These are phyloP conservation scores for Steatornis caripensis DNA, from an alignment of 2,113 vertebrate species.

Conservation along the genomic window DNA sequence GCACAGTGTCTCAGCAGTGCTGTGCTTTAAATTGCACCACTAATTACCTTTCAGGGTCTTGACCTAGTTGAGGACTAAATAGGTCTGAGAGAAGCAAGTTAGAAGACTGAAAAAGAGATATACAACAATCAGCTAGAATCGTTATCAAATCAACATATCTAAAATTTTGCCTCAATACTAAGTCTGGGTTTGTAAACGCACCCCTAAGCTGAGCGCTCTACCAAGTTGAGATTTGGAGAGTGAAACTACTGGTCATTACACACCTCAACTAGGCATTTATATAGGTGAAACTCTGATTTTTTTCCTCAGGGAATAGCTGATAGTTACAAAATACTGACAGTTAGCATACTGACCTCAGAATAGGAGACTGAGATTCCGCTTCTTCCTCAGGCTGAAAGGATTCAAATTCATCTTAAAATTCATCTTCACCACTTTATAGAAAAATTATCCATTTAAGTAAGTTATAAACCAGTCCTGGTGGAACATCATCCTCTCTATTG, in stretches of 20 bases:
- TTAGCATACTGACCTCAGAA: not conserved
- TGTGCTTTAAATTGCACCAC: not conserved
- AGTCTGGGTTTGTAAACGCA: not conserved
- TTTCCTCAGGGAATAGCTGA: not conserved
- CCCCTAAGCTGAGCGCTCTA: not conserved
- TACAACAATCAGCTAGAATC: not conserved
- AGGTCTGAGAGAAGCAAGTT: not conserved
- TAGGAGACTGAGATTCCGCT: not conserved
- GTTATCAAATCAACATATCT: fast-evolving
- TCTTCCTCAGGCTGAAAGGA: not conserved
- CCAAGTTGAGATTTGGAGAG: not conserved
- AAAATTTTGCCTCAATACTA: not conserved
- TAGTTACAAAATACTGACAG: not conserved
- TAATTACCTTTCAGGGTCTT: not conserved
- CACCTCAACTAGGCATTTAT: not conserved
- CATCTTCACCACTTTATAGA: not conserved
- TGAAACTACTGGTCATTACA: not conserved
- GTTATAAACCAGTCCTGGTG: not conserved
- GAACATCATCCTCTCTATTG: not conserved
- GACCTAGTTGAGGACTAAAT: not conserved
- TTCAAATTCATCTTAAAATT: not conserved
- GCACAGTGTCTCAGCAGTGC: not conserved
- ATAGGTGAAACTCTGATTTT: not conserved
- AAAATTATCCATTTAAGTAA: not conserved
- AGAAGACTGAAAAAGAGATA: not conserved